Conservation (phyloP, 2,797 vertebrate species). For the Liasis olivaceus region DNA sequence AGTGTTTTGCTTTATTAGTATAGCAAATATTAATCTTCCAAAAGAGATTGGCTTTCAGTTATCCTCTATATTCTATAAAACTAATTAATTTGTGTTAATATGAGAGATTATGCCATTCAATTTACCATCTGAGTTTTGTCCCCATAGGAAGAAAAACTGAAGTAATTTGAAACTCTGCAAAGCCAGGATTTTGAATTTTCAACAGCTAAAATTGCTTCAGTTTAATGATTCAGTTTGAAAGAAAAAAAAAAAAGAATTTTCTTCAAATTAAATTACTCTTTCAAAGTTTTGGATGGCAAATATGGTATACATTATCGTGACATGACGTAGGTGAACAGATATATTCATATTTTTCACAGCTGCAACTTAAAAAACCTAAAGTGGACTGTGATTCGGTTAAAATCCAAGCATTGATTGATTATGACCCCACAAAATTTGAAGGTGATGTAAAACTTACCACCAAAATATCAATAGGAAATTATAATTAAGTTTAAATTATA, state of each 20-base stretch:
- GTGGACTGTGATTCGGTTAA: neutral
- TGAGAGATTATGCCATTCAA: too few species aligned
- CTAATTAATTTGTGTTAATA: too few species aligned
- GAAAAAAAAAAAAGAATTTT: neutral
- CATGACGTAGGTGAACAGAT: neutral
- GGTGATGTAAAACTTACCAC: neutral
- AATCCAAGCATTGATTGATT: neutral
- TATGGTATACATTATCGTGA: neutral
- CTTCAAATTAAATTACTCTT: neutral
- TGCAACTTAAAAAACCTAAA: neutral
- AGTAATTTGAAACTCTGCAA: too few species aligned
- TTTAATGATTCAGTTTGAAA: neutral
- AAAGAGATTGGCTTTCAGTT: too few species aligned
- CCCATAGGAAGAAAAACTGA: too few species aligned
- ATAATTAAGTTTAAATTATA: neutral
- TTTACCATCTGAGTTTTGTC: too few species aligned
- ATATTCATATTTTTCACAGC: neutral
- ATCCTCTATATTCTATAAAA: too few species aligned
- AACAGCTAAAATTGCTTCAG: neutral
- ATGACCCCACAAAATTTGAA: neutral
- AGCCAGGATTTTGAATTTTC: too few species aligned
- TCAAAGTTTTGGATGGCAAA: neutral
- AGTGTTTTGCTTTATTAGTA: too few species aligned
- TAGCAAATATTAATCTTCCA: too few species aligned
- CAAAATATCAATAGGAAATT: neutral